A percentile compares a stretch with the other conserved stretches of the same genome.
Evolutionary conservation across 2,888 invertebrate species (phyloP).

Genomic region (Cataglyphis livida): DNA sequence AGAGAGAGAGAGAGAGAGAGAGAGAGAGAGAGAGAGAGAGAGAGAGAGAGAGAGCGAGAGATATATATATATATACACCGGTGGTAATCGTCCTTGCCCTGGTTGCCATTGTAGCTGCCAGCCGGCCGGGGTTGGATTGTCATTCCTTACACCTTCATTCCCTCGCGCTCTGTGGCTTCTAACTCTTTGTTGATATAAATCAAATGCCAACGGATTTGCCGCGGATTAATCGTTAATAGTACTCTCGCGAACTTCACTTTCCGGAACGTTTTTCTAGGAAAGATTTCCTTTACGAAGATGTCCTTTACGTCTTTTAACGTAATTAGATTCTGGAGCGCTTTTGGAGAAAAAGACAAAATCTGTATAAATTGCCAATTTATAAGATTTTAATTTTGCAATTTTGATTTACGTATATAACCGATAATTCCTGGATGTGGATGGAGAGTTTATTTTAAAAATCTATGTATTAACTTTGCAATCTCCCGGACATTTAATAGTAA

Average conservation of each 20-base stretch:
- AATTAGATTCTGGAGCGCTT: neutral
- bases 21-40: neutral
- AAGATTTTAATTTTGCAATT: neutral
- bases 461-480: neutral
- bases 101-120: slow-evolving; percentile 63
- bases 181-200: slow-evolving; percentile 38
- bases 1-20: neutral
- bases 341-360: neutral
- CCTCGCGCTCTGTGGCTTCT: neutral
- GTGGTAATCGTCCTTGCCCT: slow-evolving; percentile 64
- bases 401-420: neutral
- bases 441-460: neutral
- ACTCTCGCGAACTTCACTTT: neutral
- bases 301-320: neutral
- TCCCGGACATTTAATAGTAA: neutral
- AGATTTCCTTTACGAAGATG: neutral
- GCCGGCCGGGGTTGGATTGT: slow-evolving; percentile 50
- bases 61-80: slow-evolving; percentile 28
- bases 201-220: neutral
- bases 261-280: neutral
- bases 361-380: neutral
- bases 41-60: neutral
- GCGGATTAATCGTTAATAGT: slow-evolving; percentile 29
- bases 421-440: neutral
- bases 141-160: slow-evolving; percentile 47